Percentiles rank a stretch among this genome's conserved stretches.
phyloP scores from a whole-genome alignment of 2,888 invertebrate species.

The Chrysopilus asiliformis region DNA sequence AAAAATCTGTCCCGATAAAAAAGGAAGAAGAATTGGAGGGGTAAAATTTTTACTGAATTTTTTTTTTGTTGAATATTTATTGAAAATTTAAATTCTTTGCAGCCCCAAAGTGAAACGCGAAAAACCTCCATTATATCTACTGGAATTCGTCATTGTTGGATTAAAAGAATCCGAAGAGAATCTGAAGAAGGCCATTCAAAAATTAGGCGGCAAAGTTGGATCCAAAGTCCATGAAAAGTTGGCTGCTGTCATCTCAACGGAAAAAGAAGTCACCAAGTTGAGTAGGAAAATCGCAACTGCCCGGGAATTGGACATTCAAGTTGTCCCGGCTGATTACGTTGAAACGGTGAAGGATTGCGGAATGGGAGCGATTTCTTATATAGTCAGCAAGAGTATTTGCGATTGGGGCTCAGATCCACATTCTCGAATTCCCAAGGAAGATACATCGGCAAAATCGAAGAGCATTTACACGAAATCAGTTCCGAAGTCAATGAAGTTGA shows the following conservation, averaged over 20 bases:
- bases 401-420: neutral
- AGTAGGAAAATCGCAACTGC: neutral
- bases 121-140: constrained; percentile 56
- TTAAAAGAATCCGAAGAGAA: constrained; percentile 43
- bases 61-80: too few relatives aligned
- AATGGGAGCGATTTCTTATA: neutral
- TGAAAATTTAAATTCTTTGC: constrained; percentile 12
- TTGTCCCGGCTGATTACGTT: neutral
- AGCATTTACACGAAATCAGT: constrained; percentile 45
- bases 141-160: constrained; percentile 61
- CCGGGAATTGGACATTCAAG: neutral
- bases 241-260: neutral
- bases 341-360: neutral
- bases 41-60: too few relatives aligned
- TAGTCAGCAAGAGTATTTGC: neutral
- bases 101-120: constrained; percentile 51
- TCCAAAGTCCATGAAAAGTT: constrained; percentile 46
- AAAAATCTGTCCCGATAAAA: constrained; percentile 30
- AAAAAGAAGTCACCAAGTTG: neutral
- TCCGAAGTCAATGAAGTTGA: constrained; percentile 50
- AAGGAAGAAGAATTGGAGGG: constrained; percentile 38
- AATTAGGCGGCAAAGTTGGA: constrained; percentile 62
- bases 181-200: constrained; percentile 52
- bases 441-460: constrained; percentile 38
- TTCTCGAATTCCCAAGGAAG: neutral